These are phyloP conservation scores for Cygnus olor DNA, from an alignment of 2,797 vertebrate species.

Conservation along the genomic window DNA sequence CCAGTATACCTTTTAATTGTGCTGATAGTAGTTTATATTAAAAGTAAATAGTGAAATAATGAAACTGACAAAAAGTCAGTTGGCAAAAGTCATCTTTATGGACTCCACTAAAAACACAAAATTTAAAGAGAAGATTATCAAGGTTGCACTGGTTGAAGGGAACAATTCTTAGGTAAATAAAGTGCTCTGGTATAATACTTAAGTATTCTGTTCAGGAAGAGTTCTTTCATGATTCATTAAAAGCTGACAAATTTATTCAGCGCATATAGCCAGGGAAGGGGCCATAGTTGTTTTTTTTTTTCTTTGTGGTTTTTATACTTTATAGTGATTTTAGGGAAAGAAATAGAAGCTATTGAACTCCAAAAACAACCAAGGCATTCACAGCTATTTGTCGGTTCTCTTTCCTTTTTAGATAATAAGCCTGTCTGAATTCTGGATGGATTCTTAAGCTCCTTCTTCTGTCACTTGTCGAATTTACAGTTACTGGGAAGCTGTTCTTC, in stretches of 20 bases:
- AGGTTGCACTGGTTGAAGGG: background rate
- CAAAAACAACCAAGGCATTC: background rate
- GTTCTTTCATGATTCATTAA: background rate
- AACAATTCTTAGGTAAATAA: background rate
- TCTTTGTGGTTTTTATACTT: background rate
- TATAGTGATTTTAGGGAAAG: background rate
- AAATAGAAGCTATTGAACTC: background rate
- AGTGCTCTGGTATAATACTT: background rate
- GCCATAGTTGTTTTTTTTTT: background rate
- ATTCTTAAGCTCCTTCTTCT: background rate
- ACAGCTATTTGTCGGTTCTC: background rate
- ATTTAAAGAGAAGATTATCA: background rate
- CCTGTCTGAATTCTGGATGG: background rate
- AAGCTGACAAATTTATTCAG: background rate
- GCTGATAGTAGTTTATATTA: background rate
- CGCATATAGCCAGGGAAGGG: background rate
- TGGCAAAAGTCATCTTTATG: background rate
- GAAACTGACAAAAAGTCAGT: background rate
- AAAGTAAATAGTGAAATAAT: background rate
- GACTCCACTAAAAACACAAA: background rate
- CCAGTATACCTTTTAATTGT: background rate
- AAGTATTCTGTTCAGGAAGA: background rate
- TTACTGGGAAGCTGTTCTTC: background rate
- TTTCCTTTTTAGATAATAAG: conserved; percentile 9
- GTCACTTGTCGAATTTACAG: background rate